A percentile compares a stretch with the other conserved stretches of the same genome.
These are phyloP conservation scores for Microchirus variegatus DNA, from an alignment of 2,797 vertebrate species.

Conservation along the genomic window DNA sequence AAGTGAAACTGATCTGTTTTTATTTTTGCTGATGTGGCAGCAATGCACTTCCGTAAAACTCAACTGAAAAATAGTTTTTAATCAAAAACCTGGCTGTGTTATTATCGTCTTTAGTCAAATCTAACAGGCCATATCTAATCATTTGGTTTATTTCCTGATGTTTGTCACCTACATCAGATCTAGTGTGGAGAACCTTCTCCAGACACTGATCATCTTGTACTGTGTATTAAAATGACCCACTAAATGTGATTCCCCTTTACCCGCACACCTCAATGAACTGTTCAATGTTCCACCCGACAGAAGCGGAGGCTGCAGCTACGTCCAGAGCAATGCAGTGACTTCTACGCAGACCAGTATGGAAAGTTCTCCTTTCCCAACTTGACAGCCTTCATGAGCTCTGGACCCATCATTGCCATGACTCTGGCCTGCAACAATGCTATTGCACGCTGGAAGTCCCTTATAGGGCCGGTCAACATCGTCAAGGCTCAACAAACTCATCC, in stretches of 20 bases:
- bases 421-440: slow-evolving; percentile 87
- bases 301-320: slow-evolving; percentile 89
- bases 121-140: too few relatives aligned
- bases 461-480: slow-evolving; percentile 87
- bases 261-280: slow-evolving; percentile 1
- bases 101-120: too few relatives aligned
- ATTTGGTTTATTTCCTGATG: too few relatives aligned
- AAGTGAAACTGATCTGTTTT: too few relatives aligned
- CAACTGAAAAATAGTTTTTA: too few relatives aligned
- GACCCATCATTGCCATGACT: slow-evolving; percentile 86
- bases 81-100: too few relatives aligned
- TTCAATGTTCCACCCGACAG: slow-evolving; percentile 62
- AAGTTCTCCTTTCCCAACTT: slow-evolving; percentile 90
- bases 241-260: neutral
- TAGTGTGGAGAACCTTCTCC: too few relatives aligned
- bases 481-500: slow-evolving; percentile 87
- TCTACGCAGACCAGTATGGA: slow-evolving; percentile 92
- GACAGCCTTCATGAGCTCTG: slow-evolving; percentile 96
- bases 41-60: too few relatives aligned
- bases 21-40: too few relatives aligned
- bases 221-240: too few relatives aligned
- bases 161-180: too few relatives aligned
- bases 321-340: slow-evolving; percentile 94
- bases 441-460: slow-evolving; percentile 88
- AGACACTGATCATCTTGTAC: too few relatives aligned